A percentile compares a stretch with the other conserved stretches of the same genome.
These are phyloP conservation scores for Pipa parva DNA, from an alignment of 2,113 vertebrate genomes.

Conservation along the genomic window DNA sequence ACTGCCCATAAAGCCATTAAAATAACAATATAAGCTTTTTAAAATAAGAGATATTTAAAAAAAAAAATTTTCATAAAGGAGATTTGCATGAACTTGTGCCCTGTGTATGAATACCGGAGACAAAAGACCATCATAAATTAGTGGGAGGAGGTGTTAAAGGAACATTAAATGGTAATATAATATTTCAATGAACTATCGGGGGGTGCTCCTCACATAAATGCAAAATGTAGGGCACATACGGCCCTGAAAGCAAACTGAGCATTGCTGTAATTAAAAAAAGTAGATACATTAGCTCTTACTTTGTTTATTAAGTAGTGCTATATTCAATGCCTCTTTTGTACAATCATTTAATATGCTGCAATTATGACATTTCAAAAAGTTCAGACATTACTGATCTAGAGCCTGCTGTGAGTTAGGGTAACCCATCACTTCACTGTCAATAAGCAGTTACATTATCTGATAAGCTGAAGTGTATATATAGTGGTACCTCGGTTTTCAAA, in stretches of 20 bases:
- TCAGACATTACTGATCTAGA: no score
- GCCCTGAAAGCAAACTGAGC: not conserved
- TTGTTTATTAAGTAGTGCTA: no score
- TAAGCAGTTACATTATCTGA: no score
- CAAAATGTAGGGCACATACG: not conserved
- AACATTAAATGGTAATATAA: constrained; percentile 1
- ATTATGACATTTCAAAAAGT: no score
- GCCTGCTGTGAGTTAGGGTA: no score
- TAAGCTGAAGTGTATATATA: no score
- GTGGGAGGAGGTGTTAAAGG: not conserved
- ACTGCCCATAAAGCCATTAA: not conserved
- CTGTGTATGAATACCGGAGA: constrained; percentile 7
- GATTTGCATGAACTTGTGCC: constrained; percentile 8
- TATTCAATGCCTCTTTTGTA: no score
- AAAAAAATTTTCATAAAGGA: not conserved
- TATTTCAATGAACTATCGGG: not conserved
- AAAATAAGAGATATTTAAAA: not conserved
- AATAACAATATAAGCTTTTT: not conserved
- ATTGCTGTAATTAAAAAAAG: not conserved
- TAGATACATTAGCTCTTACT: no score
- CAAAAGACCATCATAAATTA: not conserved
- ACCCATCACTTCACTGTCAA: no score
- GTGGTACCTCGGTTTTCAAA: no score
- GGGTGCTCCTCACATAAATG: not conserved
- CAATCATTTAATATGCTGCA: no score